A percentile compares a stretch with the other conserved stretches of the same genome.
These are phyloP conservation scores for Orthosia gothica DNA, from an alignment of 2,888 invertebrate genomes.

Conservation along the genomic window DNA sequence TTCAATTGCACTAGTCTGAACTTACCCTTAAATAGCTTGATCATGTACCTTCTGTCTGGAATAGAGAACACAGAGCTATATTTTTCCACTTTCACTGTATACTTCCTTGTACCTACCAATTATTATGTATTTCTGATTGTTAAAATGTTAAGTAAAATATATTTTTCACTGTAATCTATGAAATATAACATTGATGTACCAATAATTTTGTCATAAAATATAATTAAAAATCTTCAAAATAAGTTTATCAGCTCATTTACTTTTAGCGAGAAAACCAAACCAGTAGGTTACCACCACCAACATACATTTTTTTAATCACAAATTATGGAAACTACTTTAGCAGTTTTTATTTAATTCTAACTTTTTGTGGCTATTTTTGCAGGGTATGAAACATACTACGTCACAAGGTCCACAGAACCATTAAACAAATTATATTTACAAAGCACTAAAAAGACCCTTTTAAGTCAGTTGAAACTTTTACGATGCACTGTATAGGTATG, in stretches of 20 bases:
- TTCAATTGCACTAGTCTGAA: constrained; percentile 8
- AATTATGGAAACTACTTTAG: neutral
- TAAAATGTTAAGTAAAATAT: no score
- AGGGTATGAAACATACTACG: no score
- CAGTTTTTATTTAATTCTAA: neutral
- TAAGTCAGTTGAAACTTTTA: neutral
- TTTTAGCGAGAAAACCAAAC: neutral
- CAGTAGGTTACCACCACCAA: neutral
- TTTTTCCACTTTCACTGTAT: neutral
- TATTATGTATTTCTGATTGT: constrained; percentile 25
- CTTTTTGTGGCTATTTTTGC: no score
- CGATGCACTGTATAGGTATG: no score
- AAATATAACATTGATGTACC: no score
- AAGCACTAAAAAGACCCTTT: neutral
- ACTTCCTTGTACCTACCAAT: neutral
- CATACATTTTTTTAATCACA: no score
- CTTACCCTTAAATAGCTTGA: neutral
- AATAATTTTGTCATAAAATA: constrained; percentile 19
- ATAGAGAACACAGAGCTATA: neutral
- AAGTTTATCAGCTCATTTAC: neutral
- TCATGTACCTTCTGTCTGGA: constrained; percentile 2
- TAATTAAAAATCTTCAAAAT: constrained; percentile 34
- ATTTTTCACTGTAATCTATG: no score
- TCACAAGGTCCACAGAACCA: no score
- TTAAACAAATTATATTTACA: no score